Conservation (phyloP, 2,113 vertebrate species). For the Arvicanthis niloticus region DNA sequence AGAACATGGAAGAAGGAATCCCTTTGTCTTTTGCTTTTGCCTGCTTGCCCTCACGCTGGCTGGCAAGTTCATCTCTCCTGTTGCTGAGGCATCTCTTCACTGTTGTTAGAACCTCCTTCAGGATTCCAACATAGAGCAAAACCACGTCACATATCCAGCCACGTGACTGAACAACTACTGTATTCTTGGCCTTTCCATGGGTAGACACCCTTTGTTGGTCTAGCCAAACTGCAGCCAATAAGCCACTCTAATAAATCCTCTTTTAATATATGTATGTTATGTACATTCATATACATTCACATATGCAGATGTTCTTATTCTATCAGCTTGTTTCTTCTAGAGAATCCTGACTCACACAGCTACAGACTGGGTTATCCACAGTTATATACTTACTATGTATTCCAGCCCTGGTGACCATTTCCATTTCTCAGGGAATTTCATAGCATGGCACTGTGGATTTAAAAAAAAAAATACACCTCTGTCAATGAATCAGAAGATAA, state of each 20-base stretch:
- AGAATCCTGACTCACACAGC: background rate
- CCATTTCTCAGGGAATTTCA: background rate
- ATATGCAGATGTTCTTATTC: background rate
- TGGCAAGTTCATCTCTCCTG: background rate
- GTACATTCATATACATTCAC: background rate
- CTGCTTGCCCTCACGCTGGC: background rate
- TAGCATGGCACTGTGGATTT: background rate
- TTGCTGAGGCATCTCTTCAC: background rate
- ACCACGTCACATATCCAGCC: background rate
- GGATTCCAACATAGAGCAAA: background rate
- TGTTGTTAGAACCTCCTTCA: background rate
- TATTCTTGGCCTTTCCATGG: background rate
- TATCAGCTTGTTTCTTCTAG: background rate
- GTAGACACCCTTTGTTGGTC: background rate
- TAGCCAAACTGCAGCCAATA: background rate
- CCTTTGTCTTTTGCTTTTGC: background rate
- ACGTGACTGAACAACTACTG: background rate
- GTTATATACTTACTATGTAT: too few relatives aligned
- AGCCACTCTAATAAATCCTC: background rate
- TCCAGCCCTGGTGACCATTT: background rate
- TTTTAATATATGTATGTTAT: background rate
- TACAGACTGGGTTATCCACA: background rate
- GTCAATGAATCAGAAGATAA: background rate
- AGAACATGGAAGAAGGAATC: background rate
- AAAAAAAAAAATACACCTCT: background rate